Evolutionary conservation across 2,113 vertebrate genomes (phyloP), one percentile per base, ranked within the genome.

Genomic region (Chionodraco myersi): DNA sequence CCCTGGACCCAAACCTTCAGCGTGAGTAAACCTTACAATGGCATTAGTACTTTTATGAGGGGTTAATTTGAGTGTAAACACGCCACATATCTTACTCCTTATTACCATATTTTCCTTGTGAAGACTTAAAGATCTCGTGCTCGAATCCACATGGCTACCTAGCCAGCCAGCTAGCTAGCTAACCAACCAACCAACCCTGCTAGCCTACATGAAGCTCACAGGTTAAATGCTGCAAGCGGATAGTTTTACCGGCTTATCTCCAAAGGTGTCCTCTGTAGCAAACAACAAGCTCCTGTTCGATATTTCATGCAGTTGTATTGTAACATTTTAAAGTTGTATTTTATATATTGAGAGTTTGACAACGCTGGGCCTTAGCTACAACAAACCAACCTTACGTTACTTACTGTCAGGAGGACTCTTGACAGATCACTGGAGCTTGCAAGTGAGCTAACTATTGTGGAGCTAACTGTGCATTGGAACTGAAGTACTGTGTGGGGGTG

Each of bases 91-190:
- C 0, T 6, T 11, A 6, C 18, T 64, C 10, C 0, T 1, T 10
- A 11, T 34, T 5, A 4, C 45, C 0, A 13, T 13, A 11, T 18
- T 48, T 47, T 45, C 9, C 8, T 12, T 6, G 14, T 62, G 5
- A 9, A 60, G 30, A 21, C 8, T 10, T 41, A 11, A 1, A 10
- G 45, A 49, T 90, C 88, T 88, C 57, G 80, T 91, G 89, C 77
- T 84, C 26, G 65, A 1, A 23, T 90, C 85, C 92, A 93, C 91
- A 92, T 93, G 87, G 92, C 91, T 91, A 79, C 71, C 82, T 84
- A 84, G 88, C 82, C 60, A 65, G 18, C 69, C 54, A 82, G 78
- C 86, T 21, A 77, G 18, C 69, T 57, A 82, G 78, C 86, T 21
- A 77, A 59, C 52, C 63, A 65, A 34, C 63, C 66, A 65, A 34